phyloP scores from a whole-genome alignment of 1,140 invertebrate genomes.

The Mercenaria mercenaria region DNA sequence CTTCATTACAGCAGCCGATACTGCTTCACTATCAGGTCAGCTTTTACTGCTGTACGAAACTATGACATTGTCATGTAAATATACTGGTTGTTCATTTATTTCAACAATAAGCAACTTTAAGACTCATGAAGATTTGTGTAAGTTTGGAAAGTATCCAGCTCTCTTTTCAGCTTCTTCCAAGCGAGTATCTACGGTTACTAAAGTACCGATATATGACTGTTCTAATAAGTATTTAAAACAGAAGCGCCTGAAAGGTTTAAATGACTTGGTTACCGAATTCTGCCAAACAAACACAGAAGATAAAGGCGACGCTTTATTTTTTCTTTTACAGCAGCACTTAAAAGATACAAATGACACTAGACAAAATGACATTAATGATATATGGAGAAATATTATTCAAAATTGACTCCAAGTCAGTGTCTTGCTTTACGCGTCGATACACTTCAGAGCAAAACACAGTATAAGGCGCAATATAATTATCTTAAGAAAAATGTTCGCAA shows the following conservation, averaged over 20 bases:
- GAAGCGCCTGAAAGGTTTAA: neutral
- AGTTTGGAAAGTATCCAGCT: conserved; percentile 7
- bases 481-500: neutral
- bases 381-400: neutral
- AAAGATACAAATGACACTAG: neutral
- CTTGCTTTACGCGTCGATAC: neutral
- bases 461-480: neutral
- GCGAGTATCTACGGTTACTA: neutral
- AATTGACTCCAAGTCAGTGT: neutral
- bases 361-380: neutral
- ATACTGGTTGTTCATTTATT: neutral
- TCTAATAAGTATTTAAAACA: conserved; percentile 13
- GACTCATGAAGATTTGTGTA: neutral
- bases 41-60: neutral
- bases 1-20: neutral
- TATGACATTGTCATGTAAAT: conserved; percentile 3
- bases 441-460: conserved; percentile 6
- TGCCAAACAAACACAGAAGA: neutral
- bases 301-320: neutral
- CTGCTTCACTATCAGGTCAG: neutral
- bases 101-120: neutral
- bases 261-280: neutral
- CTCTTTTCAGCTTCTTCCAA: neutral
- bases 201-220: neutral
- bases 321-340: neutral